These are phyloP conservation scores for Gadus chalcogrammus DNA, from an alignment of 2,113 vertebrate genomes.

Conservation along the genomic window DNA sequence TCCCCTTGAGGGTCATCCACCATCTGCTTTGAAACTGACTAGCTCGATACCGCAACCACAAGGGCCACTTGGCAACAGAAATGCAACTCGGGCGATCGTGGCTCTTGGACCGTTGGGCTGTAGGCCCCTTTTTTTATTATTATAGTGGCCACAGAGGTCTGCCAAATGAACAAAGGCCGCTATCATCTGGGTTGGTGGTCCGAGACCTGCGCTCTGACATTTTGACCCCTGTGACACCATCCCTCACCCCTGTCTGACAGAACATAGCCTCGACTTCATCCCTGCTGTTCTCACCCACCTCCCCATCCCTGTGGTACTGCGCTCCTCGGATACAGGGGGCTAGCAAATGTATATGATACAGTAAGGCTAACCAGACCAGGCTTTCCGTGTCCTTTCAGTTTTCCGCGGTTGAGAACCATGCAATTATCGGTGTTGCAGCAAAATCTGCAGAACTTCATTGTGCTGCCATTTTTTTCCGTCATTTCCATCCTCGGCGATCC, in stretches of 20 bases:
- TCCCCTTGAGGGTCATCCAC: not conserved
- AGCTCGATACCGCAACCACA: conserved; percentile 49
- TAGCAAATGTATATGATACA: not conserved
- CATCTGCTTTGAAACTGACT: conserved; percentile 11
- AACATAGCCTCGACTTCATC: not conserved
- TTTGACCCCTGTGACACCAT: conserved; percentile 25
- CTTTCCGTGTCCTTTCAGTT: conserved; percentile 16
- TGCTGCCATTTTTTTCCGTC: conserved; percentile 7
- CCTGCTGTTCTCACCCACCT: not conserved
- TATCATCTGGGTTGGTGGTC: conserved; percentile 35
- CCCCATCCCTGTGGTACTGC: not conserved
- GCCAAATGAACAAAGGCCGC: conserved; percentile 37
- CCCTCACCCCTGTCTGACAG: not conserved
- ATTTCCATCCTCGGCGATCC: not conserved
- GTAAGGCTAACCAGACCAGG: not conserved
- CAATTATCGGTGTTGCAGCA: conserved; percentile 33
- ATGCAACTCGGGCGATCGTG: conserved; percentile 5
- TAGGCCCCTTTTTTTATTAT: conserved; percentile 25
- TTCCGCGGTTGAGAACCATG: conserved; percentile 4
- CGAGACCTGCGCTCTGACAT: not conserved
- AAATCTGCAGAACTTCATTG: conserved; percentile 26
- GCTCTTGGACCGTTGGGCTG: conserved; percentile 39
- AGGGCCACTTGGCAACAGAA: conserved; percentile 50
- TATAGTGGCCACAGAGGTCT: conserved; percentile 36
- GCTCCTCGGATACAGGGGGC: conserved; percentile 1